Evolutionary conservation across 2,888 invertebrate species (phyloP).

Genomic region (Heliconius hortense): DNA sequence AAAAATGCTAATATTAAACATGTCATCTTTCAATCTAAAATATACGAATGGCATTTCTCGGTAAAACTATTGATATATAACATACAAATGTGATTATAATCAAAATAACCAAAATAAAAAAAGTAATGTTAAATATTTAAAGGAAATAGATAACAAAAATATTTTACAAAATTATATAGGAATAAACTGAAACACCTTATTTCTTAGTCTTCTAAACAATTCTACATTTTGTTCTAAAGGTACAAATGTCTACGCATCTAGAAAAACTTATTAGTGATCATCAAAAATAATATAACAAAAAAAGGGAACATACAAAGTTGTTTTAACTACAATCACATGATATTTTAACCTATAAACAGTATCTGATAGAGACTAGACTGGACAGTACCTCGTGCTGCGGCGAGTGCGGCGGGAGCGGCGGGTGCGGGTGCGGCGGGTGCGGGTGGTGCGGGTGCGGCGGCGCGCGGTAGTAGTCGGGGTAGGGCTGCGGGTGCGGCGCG

Average conservation of each 20-base stretch:
- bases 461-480: constrained; percentile 72
- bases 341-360: background rate
- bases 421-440: constrained; percentile 53
- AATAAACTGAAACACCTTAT: background rate
- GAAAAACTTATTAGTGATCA: no score
- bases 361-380: background rate
- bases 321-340: constrained; percentile 31
- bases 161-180: background rate
- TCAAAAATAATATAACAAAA: no score
- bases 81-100: background rate
- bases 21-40: background rate
- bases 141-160: background rate
- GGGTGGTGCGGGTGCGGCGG: constrained; percentile 54
- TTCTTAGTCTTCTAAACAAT: background rate
- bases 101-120: background rate
- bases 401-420: constrained; percentile 50
- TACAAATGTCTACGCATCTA: background rate
- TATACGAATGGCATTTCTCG: background rate
- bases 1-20: background rate
- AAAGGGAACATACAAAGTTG: no score
- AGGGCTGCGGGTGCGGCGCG: constrained; percentile 63
- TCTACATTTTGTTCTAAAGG: background rate
- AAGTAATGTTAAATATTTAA: background rate
- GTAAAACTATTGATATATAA: background rate
- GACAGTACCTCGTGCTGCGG: constrained; percentile 59